These are phyloP conservation scores for Drosophila nannoptera DNA, from an alignment of 1,140 invertebrate species.

Conservation along the genomic window DNA sequence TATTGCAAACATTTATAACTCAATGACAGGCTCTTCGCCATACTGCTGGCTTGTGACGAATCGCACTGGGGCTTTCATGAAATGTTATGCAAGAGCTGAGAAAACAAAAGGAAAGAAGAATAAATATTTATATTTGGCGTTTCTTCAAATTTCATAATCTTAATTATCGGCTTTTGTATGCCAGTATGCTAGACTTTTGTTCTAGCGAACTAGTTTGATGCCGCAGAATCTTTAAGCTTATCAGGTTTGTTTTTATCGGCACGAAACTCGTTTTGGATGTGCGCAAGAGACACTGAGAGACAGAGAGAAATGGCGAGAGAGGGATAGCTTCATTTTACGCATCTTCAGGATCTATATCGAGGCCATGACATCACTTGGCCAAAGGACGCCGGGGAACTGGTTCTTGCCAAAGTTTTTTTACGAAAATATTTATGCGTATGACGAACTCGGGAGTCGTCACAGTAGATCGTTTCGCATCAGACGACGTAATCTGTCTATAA, in stretches of 20 bases:
- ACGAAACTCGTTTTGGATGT: slow-evolving; percentile 38
- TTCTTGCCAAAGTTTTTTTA: slow-evolving; percentile 20
- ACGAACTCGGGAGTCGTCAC: neutral
- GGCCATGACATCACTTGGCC: slow-evolving; percentile 41
- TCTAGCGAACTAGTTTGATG: slow-evolving; percentile 47
- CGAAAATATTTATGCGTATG: slow-evolving; percentile 11
- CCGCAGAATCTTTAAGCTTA: slow-evolving; percentile 12
- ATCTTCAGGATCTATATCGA: slow-evolving; percentile 40
- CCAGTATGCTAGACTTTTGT: slow-evolving; percentile 15
- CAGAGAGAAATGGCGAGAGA: neutral
- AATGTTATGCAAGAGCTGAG: slow-evolving; percentile 15
- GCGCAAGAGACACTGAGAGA: neutral
- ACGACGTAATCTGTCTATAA: slow-evolving; percentile 5
- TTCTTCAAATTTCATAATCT: slow-evolving; percentile 45
- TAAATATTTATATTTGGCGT: slow-evolving; percentile 17
- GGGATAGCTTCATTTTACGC: slow-evolving; percentile 16
- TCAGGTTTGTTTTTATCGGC: slow-evolving; percentile 25
- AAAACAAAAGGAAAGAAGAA: slow-evolving; percentile 15
- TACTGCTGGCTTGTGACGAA: slow-evolving; percentile 9
- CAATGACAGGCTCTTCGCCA: slow-evolving; percentile 26
- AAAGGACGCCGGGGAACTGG: slow-evolving; percentile 33
- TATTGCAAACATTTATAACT: slow-evolving; percentile 11
- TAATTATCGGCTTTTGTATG: slow-evolving; percentile 45
- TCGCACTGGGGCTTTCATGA: slow-evolving; percentile 2
- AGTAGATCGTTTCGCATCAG: slow-evolving; percentile 19